These are phyloP conservation scores for Geodia barretti DNA, from an alignment of 37 sponge, comb jelly and placozoan genomes.

Conservation along the genomic window DNA sequence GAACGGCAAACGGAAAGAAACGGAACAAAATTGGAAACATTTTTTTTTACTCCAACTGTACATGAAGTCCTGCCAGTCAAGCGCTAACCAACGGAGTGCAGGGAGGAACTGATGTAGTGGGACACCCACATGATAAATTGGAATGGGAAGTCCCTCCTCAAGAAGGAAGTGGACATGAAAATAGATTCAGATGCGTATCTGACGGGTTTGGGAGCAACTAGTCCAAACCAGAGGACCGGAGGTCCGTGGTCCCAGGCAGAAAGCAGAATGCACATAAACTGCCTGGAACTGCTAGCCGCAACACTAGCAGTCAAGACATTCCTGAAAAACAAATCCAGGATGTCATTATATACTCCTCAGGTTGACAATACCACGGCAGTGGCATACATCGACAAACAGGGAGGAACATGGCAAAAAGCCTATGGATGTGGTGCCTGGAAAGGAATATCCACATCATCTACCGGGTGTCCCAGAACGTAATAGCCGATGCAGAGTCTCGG, in stretches of 20 bases:
- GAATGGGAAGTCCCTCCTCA: constrained; percentile 38
- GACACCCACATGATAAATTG: constrained; percentile 8
- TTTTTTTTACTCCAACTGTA: no score
- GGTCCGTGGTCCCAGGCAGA: constrained; percentile 62
- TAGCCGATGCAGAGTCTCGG: no score
- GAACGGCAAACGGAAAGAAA: no score
- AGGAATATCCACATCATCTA: no score
- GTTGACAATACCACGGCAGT: constrained; percentile 30
- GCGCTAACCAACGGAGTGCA: no score
- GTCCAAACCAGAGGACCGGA: constrained; percentile 29
- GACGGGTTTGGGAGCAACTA: constrained; percentile 43
- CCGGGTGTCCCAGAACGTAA: no score
- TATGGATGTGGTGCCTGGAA: no score
- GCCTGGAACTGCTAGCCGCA: constrained; percentile 54
- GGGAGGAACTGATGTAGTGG: constrained; percentile 55
- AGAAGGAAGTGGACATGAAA: neutral
- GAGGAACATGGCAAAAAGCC: no score
- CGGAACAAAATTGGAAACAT: no score
- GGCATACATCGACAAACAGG: no score
- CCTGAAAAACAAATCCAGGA: neutral
- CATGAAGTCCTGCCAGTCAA: no score
- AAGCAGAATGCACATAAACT: constrained; percentile 53
- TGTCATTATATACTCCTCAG: no score
- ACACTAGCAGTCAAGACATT: constrained; percentile 46
- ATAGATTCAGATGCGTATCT: constrained; percentile 51